Base-by-base conservation (phyloP, 2,888 invertebrate genomes). In the Drosophila recens region DNA sequence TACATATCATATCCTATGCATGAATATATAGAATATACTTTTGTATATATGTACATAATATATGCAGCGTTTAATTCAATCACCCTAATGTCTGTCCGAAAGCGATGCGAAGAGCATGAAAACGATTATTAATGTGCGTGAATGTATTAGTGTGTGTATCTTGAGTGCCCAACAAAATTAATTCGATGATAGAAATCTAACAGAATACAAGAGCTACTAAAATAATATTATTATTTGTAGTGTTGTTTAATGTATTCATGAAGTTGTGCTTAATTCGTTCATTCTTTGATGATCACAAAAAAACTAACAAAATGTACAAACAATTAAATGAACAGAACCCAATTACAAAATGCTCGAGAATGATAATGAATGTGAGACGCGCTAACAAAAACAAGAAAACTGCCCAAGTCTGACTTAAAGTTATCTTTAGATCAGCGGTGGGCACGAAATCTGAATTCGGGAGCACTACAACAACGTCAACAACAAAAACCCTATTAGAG, bases 21-120 rank as follows among this genome's bases (percentile, higher is more conserved):
- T 20, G 45, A 52, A 51, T 46, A 40, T 56, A 40, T 42, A 40
- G 17, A 42, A 54, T 59, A 43, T 49, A 40, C 54, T 40, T 54
- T 46, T 40, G 33, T 36, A 53, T 65, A 46, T 49, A 27, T 74
- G 33, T 43, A 48, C 54, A 51, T 61, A 57, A 46, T 53, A 53
- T 67, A 57, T 56, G 33, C 45, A 40, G 48, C 38, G 56, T 68
- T 61, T 33, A 49, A 15, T 45, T 58, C 30, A 27, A 58, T 65
- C 30, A 20, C 13, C 42, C 57, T 62, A 71, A 51, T 4, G 6
- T 56, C 75, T 67, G 75, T 76, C 68, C 76, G 59, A 52, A 38
- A 40, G 52, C 45, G 45, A 34, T 45, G 17, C 33, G 11, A 42
- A 15, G n/a, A 43, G 43, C 33, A 45, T 27, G 46, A 57, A 9